Evolutionary conservation across 2,797 vertebrate genomes (phyloP).

Genomic region (Florisuga fusca): DNA sequence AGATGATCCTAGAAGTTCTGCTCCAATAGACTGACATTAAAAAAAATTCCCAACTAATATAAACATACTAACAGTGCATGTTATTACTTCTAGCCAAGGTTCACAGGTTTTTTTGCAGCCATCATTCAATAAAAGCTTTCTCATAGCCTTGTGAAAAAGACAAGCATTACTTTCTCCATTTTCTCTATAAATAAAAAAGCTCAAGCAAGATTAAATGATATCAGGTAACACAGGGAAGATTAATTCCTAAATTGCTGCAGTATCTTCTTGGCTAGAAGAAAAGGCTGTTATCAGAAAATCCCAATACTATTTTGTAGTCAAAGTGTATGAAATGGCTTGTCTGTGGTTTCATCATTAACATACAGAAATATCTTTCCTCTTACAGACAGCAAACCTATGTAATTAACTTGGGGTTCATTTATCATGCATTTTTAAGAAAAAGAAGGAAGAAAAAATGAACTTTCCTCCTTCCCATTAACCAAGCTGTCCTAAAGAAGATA

Average conservation of each 20-base stretch:
- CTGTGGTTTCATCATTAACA: background rate
- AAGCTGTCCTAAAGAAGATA: background rate
- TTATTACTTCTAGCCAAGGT: background rate
- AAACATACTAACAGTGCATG: background rate
- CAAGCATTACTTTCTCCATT: background rate
- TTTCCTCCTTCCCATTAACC: background rate
- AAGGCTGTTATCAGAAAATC: background rate
- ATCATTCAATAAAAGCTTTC: background rate
- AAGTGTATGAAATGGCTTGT: background rate
- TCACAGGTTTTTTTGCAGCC: background rate
- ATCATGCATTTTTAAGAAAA: background rate
- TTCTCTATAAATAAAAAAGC: background rate
- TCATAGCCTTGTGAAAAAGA: background rate
- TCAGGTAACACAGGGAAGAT: background rate
- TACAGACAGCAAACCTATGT: background rate
- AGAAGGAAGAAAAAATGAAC: background rate
- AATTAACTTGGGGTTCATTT: background rate
- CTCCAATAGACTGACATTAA: background rate
- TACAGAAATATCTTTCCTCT: background rate
- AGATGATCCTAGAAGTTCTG: background rate
- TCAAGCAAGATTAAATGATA: background rate
- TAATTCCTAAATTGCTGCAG: background rate
- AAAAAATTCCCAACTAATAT: background rate
- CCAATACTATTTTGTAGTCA: background rate
- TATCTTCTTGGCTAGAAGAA: background rate